Percentiles rank a stretch among this genome's conserved stretches.
phyloP scores from a whole-genome alignment of 2,797 vertebrate species.

The Rhabdophis nuchalis region DNA sequence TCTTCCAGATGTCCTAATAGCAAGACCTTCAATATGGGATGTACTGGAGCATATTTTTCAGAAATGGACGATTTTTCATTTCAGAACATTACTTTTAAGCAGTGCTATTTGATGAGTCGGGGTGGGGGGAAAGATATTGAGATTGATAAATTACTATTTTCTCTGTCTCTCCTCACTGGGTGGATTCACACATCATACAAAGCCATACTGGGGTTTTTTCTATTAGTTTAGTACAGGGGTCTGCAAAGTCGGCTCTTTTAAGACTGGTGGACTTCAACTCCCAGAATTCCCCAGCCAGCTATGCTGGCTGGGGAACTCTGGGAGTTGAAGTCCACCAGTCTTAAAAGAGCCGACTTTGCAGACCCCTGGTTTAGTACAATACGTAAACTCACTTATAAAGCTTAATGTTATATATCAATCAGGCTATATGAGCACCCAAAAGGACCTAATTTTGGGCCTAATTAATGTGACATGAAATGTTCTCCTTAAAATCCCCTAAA shows the following conservation, averaged over 20 bases:
- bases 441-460: neutral
- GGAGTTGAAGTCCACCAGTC: too few species aligned
- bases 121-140: neutral
- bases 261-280: too few species aligned
- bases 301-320: too few species aligned
- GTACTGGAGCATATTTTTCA: neutral
- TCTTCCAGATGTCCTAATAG: neutral
- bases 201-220: neutral
- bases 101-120: neutral
- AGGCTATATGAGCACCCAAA: neutral
- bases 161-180: neutral
- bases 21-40: neutral
- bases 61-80: neutral
- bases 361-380: too few species aligned
- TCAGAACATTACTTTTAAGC: neutral
- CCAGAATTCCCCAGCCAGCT: too few species aligned
- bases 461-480: neutral
- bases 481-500: neutral
- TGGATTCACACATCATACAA: neutral
- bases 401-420: neutral
- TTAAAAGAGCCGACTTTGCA: too few species aligned
- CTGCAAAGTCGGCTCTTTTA: too few species aligned
- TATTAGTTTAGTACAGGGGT: neutral
- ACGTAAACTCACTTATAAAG: neutral
- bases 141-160: neutral